Conservation (phyloP, 1,140 invertebrate genomes). For the Drosophila bifasciata region DNA sequence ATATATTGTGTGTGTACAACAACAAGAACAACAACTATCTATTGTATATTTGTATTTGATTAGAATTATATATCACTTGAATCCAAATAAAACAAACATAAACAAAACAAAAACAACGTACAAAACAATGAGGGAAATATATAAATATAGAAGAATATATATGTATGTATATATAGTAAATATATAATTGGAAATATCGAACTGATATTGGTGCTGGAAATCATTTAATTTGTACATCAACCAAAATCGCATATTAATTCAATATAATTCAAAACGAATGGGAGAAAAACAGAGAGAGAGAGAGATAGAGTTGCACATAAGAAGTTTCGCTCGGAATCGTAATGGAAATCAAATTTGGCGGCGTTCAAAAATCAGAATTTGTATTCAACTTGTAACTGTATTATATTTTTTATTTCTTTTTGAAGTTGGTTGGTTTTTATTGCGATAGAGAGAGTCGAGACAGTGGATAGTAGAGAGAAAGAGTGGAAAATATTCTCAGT, state of each 20-base stretch:
- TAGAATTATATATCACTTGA: slow-evolving; percentile 63
- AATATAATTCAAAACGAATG: slow-evolving; percentile 45
- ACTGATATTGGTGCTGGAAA: slow-evolving; percentile 74
- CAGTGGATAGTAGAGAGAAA: slow-evolving; percentile 57
- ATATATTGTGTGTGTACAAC: slow-evolving; percentile 69
- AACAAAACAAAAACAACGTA: neutral
- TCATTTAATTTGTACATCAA: slow-evolving; percentile 69
- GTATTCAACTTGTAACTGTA: slow-evolving; percentile 49
- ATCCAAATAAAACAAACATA: slow-evolving; percentile 49
- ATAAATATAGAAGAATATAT: slow-evolving; percentile 22
- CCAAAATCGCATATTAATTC: slow-evolving; percentile 34
- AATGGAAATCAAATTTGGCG: slow-evolving; percentile 66
- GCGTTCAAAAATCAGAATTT: slow-evolving; percentile 69
- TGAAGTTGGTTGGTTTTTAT: slow-evolving; percentile 45
- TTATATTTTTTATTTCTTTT: slow-evolving; percentile 42
- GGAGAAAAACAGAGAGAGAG: slow-evolving; percentile 45
- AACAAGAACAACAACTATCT: slow-evolving; percentile 83
- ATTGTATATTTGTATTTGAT: slow-evolving; percentile 74
- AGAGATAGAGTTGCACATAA: slow-evolving; percentile 53
- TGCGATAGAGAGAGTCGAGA: slow-evolving; percentile 75
- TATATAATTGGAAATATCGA: slow-evolving; percentile 43
- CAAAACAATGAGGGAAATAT: slow-evolving; percentile 40
- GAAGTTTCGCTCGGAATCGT: slow-evolving; percentile 57
- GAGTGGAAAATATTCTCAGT: slow-evolving; percentile 71
- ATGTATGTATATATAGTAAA: slow-evolving; percentile 1